Conservation (phyloP, 2,113 vertebrate genomes). For the Megalops atlanticus region DNA sequence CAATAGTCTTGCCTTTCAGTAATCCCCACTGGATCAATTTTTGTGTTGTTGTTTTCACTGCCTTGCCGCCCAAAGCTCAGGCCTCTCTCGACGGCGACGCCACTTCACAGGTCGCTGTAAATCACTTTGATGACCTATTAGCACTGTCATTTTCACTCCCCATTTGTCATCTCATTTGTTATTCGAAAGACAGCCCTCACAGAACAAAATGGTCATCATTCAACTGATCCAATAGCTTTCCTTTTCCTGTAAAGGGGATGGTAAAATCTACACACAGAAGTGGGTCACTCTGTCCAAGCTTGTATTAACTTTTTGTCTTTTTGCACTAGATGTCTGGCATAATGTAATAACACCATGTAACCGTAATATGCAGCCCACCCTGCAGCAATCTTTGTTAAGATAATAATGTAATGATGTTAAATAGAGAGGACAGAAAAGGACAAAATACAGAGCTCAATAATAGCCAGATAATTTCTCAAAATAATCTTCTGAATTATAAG, state of each 20-base stretch:
- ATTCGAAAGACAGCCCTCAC: neutral
- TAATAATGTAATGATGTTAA: too few relatives aligned
- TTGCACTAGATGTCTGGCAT: too few relatives aligned
- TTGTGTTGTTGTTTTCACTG: neutral
- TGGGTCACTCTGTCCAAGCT: too few relatives aligned
- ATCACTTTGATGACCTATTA: slow-evolving; percentile 20
- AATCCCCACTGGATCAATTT: neutral
- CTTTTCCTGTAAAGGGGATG: neutral
- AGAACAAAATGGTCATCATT: neutral
- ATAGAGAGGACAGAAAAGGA: too few relatives aligned
- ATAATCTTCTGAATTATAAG: too few relatives aligned
- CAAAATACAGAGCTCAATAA: too few relatives aligned
- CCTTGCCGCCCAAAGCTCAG: neutral
- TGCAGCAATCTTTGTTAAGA: too few relatives aligned
- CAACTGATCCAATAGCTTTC: neutral
- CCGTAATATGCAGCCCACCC: too few relatives aligned
- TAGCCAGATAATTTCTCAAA: too few relatives aligned
- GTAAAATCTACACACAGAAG: neutral
- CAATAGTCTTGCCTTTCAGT: neutral
- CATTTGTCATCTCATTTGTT: neutral
- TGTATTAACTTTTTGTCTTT: too few relatives aligned
- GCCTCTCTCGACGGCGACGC: too few relatives aligned
- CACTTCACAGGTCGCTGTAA: slow-evolving; percentile 3
- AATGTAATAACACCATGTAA: too few relatives aligned
- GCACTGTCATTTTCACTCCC: slow-evolving; percentile 13